phyloP scores from a whole-genome alignment of 2,888 invertebrate species.

The Myathropa florea region DNA sequence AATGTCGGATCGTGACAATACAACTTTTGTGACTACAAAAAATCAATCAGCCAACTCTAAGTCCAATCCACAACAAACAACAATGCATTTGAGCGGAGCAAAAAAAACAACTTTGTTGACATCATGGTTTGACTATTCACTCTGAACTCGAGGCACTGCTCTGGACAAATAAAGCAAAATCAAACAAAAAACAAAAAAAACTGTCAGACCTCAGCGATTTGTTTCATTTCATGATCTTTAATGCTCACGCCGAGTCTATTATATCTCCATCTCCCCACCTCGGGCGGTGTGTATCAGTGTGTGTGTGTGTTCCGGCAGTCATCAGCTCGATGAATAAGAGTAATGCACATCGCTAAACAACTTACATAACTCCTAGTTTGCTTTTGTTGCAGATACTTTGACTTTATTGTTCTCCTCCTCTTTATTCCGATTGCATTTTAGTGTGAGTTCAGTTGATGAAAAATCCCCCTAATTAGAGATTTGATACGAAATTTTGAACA shows the following conservation, averaged over 20 bases:
- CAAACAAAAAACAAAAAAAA: conserved; percentile 3
- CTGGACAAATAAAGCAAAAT: conserved; percentile 2
- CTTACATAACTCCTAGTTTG: conserved; percentile 60
- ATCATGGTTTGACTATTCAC: conserved; percentile 55
- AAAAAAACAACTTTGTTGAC: conserved; percentile 58
- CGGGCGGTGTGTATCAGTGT: background rate
- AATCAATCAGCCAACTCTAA: conserved; percentile 61
- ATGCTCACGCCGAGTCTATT: conserved; percentile 68
- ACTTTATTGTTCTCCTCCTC: background rate
- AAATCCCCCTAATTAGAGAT: background rate
- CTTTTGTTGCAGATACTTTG: conserved; percentile 22
- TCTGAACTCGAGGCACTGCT: background rate
- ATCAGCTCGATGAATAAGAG: conserved; percentile 65
- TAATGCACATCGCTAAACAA: conserved; percentile 68
- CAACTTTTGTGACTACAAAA: conserved; percentile 63
- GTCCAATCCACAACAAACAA: background rate
- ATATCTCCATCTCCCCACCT: conserved; percentile 54
- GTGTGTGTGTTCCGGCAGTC: conserved; percentile 54
- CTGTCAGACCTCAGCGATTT: conserved; percentile 33
- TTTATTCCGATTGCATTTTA: conserved; percentile 28
- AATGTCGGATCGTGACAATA: conserved; percentile 70
- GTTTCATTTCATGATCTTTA: conserved; percentile 68
- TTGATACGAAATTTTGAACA: background rate
- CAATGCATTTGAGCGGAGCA: background rate
- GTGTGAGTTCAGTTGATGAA: conserved; percentile 4